These are phyloP conservation scores for Diabrotica virgifera DNA, from an alignment of 1,140 invertebrate genomes.

Conservation along the genomic window DNA sequence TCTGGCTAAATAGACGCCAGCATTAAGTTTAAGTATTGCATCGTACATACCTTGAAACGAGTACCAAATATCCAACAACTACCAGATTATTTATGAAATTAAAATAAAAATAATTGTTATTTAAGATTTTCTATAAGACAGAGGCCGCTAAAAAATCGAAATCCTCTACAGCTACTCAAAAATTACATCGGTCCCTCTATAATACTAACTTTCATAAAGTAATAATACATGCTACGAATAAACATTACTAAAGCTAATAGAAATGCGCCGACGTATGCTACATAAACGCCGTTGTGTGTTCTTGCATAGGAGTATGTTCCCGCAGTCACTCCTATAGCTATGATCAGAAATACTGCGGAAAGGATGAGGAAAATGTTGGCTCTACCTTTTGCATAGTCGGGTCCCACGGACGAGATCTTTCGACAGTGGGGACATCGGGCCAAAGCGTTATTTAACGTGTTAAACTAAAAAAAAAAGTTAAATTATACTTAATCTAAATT, in stretches of 20 bases:
- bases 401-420: slow-evolving; percentile 89
- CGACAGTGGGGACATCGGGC: slow-evolving; percentile 95
- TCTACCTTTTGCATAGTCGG: slow-evolving; percentile 74
- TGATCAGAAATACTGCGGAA: slow-evolving; percentile 65
- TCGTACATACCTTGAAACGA: no score
- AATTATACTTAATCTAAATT: no score
- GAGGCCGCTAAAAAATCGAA: no score
- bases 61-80: no score
- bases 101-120: no score
- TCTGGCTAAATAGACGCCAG: no score
- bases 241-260: slow-evolving; percentile 70
- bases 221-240: slow-evolving; percentile 81
- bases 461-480: slow-evolving; percentile 66
- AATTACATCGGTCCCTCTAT: slow-evolving; percentile 78
- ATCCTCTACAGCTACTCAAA: background rate
- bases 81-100: no score
- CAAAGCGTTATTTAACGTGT: slow-evolving; percentile 87
- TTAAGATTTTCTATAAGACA: no score
- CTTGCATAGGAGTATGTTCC: slow-evolving; percentile 55
- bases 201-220: slow-evolving; percentile 83
- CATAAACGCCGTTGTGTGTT: slow-evolving; percentile 74
- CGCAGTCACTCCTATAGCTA: slow-evolving; percentile 78
- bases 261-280: slow-evolving; percentile 80
- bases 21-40: no score
- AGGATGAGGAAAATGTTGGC: slow-evolving; percentile 78